phyloP scores from a whole-genome alignment of 2,113 vertebrate genomes.

The Callithrix jacchus region DNA sequence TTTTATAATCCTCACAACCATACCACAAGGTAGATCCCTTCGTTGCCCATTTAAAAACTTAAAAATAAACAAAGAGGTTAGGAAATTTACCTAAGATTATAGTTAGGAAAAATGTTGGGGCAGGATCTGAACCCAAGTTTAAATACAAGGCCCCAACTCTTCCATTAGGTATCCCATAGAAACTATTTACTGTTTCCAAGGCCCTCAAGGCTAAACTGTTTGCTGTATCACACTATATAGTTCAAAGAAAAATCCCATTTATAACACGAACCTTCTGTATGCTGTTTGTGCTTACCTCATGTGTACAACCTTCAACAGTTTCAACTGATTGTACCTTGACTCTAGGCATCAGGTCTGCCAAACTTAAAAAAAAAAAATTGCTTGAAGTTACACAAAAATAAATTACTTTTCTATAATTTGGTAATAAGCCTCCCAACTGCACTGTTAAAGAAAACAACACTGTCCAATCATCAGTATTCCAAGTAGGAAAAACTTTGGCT shows the following conservation, averaged over 20 bases:
- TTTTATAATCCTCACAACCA: background rate
- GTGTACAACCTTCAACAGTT: conserved; percentile 95
- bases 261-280: background rate
- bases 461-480: background rate
- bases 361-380: conserved; percentile 81
- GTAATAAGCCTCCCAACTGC: background rate
- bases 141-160: background rate
- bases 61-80: background rate
- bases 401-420: conserved; percentile 10
- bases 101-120: background rate
- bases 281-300: conserved; percentile 88
- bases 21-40: background rate
- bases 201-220: background rate
- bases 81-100: background rate
- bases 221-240: background rate
- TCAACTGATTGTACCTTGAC: conserved; percentile 96
- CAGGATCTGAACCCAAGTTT: background rate
- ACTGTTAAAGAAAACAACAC: background rate
- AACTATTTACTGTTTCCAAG: background rate
- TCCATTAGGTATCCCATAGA: background rate
- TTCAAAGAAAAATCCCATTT: background rate
- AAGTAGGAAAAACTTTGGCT: background rate
- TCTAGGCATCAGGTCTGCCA: conserved; percentile 95
- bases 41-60: background rate
- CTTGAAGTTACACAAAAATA: background rate